Evolutionary conservation across 2,113 vertebrate species (phyloP), one percentile per base, ranked within the genome.

Genomic region (Chaetura pelagica): DNA sequence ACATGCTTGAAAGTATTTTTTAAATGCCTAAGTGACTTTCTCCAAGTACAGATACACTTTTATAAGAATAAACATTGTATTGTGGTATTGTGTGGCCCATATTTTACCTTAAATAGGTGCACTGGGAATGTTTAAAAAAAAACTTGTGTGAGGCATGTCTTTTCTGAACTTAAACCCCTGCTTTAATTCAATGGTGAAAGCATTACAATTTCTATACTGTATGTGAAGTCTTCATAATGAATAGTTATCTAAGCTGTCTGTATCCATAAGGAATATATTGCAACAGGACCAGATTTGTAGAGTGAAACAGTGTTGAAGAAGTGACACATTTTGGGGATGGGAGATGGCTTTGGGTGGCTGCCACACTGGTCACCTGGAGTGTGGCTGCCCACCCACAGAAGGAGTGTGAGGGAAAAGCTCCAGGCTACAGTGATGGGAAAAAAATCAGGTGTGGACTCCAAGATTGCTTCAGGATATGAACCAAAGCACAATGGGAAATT

Each of bases 311-410:
- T 30, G 55, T 35, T 54, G 18, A 64, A 42, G 48, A 77, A 19
- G 18, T 17, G 42, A 19, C 35, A 30, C 3, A 7, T 66, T 32
- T 15, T 4, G 57, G 87, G 55, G 23, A 9, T 5, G 15, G 30
- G 32, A 40, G 44, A 10, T 30, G 12, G 32, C 26, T 54, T 18
- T 22, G 51, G n/a, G 20, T 59, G 59, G 35, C n/a, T 1, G 0
- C 49, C 0, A 0, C 0, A 3, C 29, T 10, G n/a, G 29, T 7
- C 2, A 1, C 10, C 3, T 6, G 26, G 42, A 23, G 20, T 1
- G 4, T 15, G 46, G 32, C 52, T 63, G 32, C 27, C 20, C 35
- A 32, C 11, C 0, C 4, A 21, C 68, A 49, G 23, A 0, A 0
- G 69, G 32, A 81, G 20, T 0, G 0, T 7, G 6, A 27, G 35